Conservation (phyloP, 1,140 invertebrate genomes). For the Drosophila pectinifera region DNA sequence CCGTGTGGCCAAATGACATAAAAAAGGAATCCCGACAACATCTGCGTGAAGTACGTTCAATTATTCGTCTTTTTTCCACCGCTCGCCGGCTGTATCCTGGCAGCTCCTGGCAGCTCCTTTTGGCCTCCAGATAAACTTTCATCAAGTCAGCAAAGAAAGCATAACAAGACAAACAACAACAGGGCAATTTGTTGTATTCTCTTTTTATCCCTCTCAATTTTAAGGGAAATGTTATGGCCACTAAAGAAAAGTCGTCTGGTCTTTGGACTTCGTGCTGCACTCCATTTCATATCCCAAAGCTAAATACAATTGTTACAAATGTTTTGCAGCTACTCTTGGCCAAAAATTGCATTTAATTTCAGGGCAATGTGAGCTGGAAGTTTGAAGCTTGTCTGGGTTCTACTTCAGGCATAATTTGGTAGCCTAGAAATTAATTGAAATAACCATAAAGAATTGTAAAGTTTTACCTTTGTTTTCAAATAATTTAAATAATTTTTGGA, state of each 20-base stretch:
- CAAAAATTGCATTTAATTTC: conserved; percentile 24
- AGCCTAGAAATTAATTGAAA: conserved; percentile 6
- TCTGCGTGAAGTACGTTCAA: conserved; percentile 79
- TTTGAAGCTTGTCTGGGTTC: conserved; percentile 1
- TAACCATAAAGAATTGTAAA: too few species aligned
- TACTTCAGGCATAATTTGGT: not conserved
- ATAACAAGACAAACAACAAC: conserved; percentile 49
- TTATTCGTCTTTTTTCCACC: conserved; percentile 57
- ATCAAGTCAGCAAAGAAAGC: conserved; percentile 58
- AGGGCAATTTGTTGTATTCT: conserved; percentile 38
- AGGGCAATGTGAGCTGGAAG: not conserved
- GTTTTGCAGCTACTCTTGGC: conserved; percentile 16
- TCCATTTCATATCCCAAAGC: conserved; percentile 40
- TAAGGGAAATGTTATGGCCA: conserved; percentile 66
- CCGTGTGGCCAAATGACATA: conserved; percentile 31
- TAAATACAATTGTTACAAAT: conserved; percentile 50
- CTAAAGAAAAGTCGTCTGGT: conserved; percentile 37
- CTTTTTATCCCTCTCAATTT: conserved; percentile 49
- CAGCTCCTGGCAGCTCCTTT: conserved; percentile 16
- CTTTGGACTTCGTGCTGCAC: conserved; percentile 35
- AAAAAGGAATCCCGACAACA: conserved; percentile 64
- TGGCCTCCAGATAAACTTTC: conserved; percentile 61
- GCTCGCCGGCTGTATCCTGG: conserved; percentile 9
- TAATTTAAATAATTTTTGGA: too few species aligned
- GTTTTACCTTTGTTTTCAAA: too few species aligned